phyloP scores from a whole-genome alignment of 92 coral and sea anemone genomes.

The Epizoanthus fatuus region DNA sequence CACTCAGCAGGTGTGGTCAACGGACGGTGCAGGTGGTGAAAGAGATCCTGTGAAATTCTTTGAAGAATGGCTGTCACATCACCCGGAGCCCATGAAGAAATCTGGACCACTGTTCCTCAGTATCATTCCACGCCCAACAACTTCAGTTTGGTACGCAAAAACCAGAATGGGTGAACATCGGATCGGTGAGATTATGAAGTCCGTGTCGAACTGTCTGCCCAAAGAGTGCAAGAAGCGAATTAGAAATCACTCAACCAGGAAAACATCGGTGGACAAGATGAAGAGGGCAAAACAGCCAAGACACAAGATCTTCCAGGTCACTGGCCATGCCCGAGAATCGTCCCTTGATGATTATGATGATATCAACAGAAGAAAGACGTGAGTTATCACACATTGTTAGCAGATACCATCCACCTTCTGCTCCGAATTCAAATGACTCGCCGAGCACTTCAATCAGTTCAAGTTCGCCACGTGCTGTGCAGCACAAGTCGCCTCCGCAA shows the following conservation, averaged over 20 bases:
- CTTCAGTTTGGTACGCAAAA: conserved; percentile 23
- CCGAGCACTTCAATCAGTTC: too few species aligned
- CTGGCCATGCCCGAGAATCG: conserved; percentile 58
- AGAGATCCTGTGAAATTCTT: conserved; percentile 62
- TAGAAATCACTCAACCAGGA: conserved; percentile 43
- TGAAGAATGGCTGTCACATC: conserved; percentile 41
- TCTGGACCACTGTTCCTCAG: conserved; percentile 45
- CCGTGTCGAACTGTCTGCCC: conserved; percentile 50
- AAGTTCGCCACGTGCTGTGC: too few species aligned
- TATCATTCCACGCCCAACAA: conserved; percentile 36
- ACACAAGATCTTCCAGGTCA: conserved; percentile 46
- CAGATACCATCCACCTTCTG: conserved; percentile 4
- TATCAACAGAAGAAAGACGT: conserved; percentile 47
- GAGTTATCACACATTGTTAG: conserved; percentile 65
- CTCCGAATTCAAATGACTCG: too few species aligned
- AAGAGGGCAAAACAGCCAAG: conserved; percentile 55
- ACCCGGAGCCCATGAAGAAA: conserved; percentile 46
- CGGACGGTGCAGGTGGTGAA: conserved; percentile 68
- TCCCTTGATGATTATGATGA: conserved; percentile 66
- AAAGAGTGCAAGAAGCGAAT: conserved; percentile 14
- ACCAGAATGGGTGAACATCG: conserved; percentile 60
- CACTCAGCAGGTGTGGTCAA: conserved; percentile 61
- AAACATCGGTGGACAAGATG: conserved; percentile 57
- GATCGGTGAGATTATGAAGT: conserved; percentile 63
- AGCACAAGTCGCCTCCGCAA: neutral